Evolutionary conservation across 2,888 invertebrate genomes (phyloP), one percentile per base, ranked within the genome.

Genomic region (Pterostichus niger): DNA sequence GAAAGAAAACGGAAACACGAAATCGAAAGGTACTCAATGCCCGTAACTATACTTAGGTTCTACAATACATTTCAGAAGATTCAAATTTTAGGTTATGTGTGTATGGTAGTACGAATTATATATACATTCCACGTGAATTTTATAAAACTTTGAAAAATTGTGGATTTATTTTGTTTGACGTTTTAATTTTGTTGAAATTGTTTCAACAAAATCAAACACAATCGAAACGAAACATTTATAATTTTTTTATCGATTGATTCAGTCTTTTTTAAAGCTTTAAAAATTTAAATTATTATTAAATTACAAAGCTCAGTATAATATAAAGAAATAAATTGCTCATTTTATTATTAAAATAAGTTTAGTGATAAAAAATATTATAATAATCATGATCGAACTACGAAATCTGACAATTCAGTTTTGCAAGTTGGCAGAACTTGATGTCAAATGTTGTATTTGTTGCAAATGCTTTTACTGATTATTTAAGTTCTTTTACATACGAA

Each of bases 1-100:
- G 24, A 24, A 24, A 40, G 40, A 40, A 7, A 61, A 31, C 17
- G 17, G 46, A 3, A 24, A 10, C 9, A 75, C 33, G 31, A 75
- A 54, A 31, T 52, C 49, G 13, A n/a, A 75, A 54, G 24, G 52
- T 52, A 75, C 75, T n/a, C 75, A 75, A 75, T 75, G 75, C 33
- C 75, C 75, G 31, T 75, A 75, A 75, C 3, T 13, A 52, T 5
- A 0, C 1, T 56, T 56, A 56, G 56, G 17, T 3, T 13, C 56
- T 56, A 56, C 3, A 5, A 40, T 49, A 49, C n/a, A 49, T 49
- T 3, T 49, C 49, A 49, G 13, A 49, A 49, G 2, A n/a, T 49
- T 10, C 2, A n/a, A 49, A 40, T 40, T 40, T 49, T 49, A 49
- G 49, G 56, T 56, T 56, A 15, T 56, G 56, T 13, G 17, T 56